phyloP scores from a whole-genome alignment of 2,797 vertebrate genomes.

The Coregonus sp. region DNA sequence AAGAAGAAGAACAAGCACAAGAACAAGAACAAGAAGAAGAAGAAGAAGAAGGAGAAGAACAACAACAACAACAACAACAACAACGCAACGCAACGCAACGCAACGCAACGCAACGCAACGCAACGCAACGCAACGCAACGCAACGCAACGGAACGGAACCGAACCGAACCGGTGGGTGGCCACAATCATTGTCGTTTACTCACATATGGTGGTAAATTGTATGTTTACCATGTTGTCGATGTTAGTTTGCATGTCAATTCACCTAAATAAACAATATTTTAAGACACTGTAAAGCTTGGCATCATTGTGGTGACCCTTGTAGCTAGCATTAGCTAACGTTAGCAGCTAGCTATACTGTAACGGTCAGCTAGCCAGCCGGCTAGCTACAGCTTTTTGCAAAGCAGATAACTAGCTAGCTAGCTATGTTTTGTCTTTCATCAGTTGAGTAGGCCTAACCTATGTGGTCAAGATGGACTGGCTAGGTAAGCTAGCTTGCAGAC shows the following conservation, averaged over 20 bases:
- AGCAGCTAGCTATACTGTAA: background rate
- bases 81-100: no score
- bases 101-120: no score
- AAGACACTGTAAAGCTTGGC: background rate
- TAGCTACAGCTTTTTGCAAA: background rate
- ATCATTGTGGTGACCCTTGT: background rate
- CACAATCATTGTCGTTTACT: conserved; percentile 27
- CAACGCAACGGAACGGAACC: no score
- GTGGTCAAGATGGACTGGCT: background rate
- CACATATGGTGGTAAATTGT: background rate
- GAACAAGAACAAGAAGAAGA: no score
- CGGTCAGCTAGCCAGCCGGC: background rate
- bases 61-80: no score
- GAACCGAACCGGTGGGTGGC: no score
- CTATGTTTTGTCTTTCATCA: background rate
- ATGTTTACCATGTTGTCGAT: background rate
- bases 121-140: no score
- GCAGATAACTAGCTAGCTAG: background rate
- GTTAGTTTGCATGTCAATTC: background rate
- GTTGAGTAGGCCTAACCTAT: background rate
- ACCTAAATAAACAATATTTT: background rate
- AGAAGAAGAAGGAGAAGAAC: no score
- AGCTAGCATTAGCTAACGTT: conserved; percentile 23
- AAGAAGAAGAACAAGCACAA: no score
- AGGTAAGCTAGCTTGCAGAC: background rate